Conservation (phyloP, 2,797 vertebrate species). For the Siniperca scherzeri region DNA sequence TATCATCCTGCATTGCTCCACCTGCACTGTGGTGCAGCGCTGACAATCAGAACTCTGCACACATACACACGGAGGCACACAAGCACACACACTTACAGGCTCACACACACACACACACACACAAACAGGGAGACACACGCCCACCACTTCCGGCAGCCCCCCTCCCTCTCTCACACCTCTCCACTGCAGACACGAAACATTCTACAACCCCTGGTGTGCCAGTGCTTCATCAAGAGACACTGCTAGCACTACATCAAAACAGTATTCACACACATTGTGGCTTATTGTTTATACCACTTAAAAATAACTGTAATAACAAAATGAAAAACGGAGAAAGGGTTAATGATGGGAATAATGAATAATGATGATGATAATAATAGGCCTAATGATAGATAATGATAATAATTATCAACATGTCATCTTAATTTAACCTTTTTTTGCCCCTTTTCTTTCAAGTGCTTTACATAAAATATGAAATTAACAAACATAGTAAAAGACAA, state of each 20-base stretch:
- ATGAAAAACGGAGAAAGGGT: neutral
- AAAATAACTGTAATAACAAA: neutral
- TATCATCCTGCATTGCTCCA: conserved; percentile 82
- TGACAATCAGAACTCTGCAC: conserved; percentile 76
- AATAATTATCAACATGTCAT: conserved; percentile 1
- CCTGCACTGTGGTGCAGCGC: conserved; percentile 83
- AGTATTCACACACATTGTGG: conserved; percentile 25
- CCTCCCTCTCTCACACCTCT: conserved; percentile 66
- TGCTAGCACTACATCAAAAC: conserved; percentile 44
- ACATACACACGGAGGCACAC: conserved; percentile 46
- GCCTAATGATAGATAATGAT: neutral
- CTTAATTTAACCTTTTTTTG: neutral
- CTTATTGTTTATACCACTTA: conserved; percentile 1
- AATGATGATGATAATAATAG: neutral
- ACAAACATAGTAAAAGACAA: neutral
- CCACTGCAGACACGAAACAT: conserved; percentile 81
- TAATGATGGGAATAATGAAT: neutral
- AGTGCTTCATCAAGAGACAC: conserved; percentile 65
- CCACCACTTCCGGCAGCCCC: conserved; percentile 79
- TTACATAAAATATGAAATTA: neutral
- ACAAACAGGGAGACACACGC: conserved; percentile 76
- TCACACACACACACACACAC: conserved; percentile 51
- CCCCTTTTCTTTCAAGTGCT: neutral
- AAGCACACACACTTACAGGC: conserved; percentile 40
- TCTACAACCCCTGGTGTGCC: conserved; percentile 77